These are phyloP conservation scores for Coregonus ussuriensis DNA, from an alignment of 2,797 vertebrate species.

Conservation along the genomic window DNA sequence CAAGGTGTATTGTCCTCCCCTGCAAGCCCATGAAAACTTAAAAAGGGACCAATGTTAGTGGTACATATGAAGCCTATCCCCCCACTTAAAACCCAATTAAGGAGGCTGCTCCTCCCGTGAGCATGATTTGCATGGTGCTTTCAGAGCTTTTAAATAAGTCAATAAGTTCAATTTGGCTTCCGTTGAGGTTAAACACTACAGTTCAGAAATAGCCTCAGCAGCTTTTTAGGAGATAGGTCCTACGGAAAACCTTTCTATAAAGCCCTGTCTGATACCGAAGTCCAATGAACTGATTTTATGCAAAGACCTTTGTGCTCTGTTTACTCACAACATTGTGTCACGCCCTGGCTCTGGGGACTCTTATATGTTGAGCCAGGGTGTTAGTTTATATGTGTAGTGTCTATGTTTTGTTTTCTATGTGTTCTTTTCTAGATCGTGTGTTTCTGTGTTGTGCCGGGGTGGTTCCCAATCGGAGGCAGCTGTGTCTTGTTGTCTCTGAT, in stretches of 20 bases:
- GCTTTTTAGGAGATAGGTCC: conserved; percentile 28
- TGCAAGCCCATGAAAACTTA: conserved; percentile 59
- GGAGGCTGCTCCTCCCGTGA: conserved; percentile 54
- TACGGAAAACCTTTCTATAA: conserved; percentile 28
- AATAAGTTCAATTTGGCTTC: conserved; percentile 44
- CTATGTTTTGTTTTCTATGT: too few species aligned
- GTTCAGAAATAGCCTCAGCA: conserved; percentile 39
- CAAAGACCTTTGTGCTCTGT: background rate
- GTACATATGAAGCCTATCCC: conserved; percentile 25
- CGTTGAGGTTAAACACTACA: conserved; percentile 40
- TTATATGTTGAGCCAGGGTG: too few species aligned
- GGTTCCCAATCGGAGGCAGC: too few species aligned
- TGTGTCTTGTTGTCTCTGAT: too few species aligned
- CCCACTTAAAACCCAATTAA: conserved; percentile 65
- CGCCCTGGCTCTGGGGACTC: too few species aligned
- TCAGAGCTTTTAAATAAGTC: conserved; percentile 47
- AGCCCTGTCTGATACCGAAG: conserved; percentile 26
- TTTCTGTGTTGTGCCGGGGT: too few species aligned
- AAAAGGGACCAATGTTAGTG: conserved; percentile 36
- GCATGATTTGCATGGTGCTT: conserved; percentile 48
- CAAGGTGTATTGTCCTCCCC: conserved; percentile 65
- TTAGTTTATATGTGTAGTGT: too few species aligned
- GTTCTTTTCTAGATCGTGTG: too few species aligned
- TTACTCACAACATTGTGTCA: too few species aligned
- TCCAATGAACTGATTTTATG: conserved; percentile 35